Evolutionary conservation across 2,113 vertebrate genomes (phyloP), one percentile per base, ranked within the genome.

Genomic region (Rissa tridactyla): DNA sequence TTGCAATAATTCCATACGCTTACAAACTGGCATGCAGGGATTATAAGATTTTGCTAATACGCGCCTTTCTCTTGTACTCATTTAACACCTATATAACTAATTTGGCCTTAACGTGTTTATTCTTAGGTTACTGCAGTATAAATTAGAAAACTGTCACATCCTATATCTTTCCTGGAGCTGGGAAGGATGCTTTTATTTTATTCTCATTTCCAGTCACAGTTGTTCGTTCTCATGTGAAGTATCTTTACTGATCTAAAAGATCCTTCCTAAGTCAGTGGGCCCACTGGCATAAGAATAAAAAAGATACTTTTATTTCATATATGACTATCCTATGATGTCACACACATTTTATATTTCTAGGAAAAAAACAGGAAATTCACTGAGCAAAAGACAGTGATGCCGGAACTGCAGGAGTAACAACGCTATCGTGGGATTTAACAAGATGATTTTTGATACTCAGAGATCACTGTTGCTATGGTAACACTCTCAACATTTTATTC

Each of bases 401-500:
- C 84, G 58, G 40, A 95, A 83, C 42, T 77, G 52, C 82, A 93
- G n/a, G 10, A 73, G 14, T 66, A 96, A 46, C 47, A 69, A 66
- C 9, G 5, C 36, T 71, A 78, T 7, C 21, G 36, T 69, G 40
- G 69, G 20, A 81, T 96, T 94, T 93, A 95, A 86, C 40, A 91
- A 42, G 60, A 71, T 62, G 27, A 32, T 76, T 94, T 91, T 89
- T 96, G 55, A 75, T 86, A 64, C 17, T 75, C 55, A 49, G 25
- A 78, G 66, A 65, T 90, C 78, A 68, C 92, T 84, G 95, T 91
- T 78, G n/a, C 94, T 92, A 91, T 97, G 90, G 96, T 86, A 97
- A 97, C 94, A 44, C 32, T 82, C 88, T 66, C 40, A 89, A 32
- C 16, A 36, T 75, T 95, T 88, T 86, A 78, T 84, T 84, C n/a